Base-by-base conservation (phyloP, 2,888 invertebrate genomes). In the Pachycephus smyrnensis region DNA sequence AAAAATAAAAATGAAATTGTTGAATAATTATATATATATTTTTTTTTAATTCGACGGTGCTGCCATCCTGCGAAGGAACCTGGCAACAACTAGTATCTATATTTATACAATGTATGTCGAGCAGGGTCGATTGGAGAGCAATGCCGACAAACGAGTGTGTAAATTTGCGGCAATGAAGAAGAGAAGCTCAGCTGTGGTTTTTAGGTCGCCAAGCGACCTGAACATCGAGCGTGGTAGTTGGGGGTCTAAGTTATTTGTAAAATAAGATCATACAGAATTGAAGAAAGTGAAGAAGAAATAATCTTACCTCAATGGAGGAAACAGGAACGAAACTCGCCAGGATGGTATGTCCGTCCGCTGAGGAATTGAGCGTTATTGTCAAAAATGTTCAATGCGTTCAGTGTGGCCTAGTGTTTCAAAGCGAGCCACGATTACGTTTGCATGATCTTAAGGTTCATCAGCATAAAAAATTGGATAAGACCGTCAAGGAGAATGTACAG, bases 401-500 rank as follows among this genome's bases (percentile, higher is more conserved):
- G 81, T 91, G 91, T 76, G 89, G 89, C 12, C 80, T 89, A 40
- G 80, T 88, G 15, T 91, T 91, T 80, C 86, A 84, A 33, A 91
- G 90, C 78, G 88, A 89, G 79, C 86, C 91, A 4, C 84, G 89
- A 11, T 89, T 87, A 76, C 89, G 89, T 12, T 81, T 91, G 84
- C 91, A 91, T 80, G 88, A 90, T 81, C 80, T 91, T 0, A 90
- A 90, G 79, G 89, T 90, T 68, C 91, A 91, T 79, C 88, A 90
- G 71, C 87, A 82, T 33, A 88, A 86, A 36, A 89, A 86, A 75
- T 80, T 91, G 15, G 86, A 86, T 12, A 90, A 90, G 83, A 83
- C 80, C 35, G 81, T 82, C 1, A 90, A 89, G 75, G 87, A 88
- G 76, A 88, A 88, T 77, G 80, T 89, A 68, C 86, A 84, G 12